phyloP scores from a whole-genome alignment of 1,140 invertebrate genomes.

The Oedothorax gibbosus region DNA sequence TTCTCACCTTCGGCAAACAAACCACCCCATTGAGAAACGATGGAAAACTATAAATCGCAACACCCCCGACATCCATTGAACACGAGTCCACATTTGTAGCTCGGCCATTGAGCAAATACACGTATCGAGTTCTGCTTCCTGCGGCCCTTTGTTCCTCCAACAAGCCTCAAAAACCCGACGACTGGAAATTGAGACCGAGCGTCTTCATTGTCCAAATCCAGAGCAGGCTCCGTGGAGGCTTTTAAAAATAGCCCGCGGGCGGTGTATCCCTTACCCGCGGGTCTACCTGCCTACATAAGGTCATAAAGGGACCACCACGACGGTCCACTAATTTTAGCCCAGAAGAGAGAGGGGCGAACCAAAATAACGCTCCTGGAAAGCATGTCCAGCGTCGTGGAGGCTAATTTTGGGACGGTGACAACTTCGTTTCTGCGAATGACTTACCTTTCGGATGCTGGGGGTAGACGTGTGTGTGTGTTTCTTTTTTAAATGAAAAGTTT shows the following conservation, averaged over 20 bases:
- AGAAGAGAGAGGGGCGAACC: conserved; percentile 9
- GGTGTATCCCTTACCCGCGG: conserved; percentile 49
- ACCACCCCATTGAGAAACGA: too few relatives aligned
- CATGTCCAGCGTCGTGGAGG: conserved; percentile 47
- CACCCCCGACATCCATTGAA: neutral
- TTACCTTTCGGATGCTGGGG: too few relatives aligned
- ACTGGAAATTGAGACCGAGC: conserved; percentile 29
- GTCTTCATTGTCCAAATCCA: conserved; percentile 54
- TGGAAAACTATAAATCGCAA: too few relatives aligned
- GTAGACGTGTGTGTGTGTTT: neutral
- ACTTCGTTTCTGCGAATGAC: conserved; percentile 26
- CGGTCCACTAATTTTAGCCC: conserved; percentile 57
- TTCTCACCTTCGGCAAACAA: too few relatives aligned
- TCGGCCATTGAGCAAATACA: neutral
- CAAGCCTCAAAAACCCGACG: neutral
- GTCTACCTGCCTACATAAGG: conserved; percentile 59
- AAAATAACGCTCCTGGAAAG: conserved; percentile 38
- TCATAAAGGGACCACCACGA: conserved; percentile 46
- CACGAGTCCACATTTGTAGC: neutral
- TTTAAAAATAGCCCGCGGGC: conserved; percentile 49
- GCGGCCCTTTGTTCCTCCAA: conserved; percentile 21
- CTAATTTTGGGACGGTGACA: conserved; percentile 55
- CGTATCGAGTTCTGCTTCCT: conserved; percentile 17
- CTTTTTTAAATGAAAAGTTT: conserved; percentile 2
- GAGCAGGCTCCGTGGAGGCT: conserved; percentile 38